These are phyloP conservation scores for Ptychadena robeensis DNA, from an alignment of 2,797 vertebrate species.

Conservation along the genomic window DNA sequence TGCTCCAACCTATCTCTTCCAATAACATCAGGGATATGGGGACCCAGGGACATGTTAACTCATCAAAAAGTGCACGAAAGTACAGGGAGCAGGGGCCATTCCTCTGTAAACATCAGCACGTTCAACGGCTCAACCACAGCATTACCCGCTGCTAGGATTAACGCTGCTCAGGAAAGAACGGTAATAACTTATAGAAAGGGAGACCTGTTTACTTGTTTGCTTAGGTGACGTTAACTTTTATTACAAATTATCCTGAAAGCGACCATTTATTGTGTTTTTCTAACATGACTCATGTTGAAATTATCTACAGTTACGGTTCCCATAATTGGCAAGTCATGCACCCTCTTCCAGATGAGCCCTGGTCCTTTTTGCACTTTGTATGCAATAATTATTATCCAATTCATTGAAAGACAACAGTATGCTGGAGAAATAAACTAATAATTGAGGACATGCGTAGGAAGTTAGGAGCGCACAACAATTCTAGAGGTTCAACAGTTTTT, in stretches of 20 bases:
- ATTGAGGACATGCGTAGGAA: no score
- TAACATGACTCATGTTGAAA: neutral
- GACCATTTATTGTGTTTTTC: neutral
- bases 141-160: slow-evolving; percentile 12
- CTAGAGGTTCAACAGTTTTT: no score
- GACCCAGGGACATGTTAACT: slow-evolving; percentile 77
- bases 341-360: no score
- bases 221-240: no score
- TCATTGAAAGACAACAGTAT: no score
- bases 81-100: slow-evolving; percentile 69
- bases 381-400: no score
- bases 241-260: neutral
- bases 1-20: slow-evolving; percentile 69
- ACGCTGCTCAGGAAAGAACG: neutral
- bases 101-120: slow-evolving; percentile 72
- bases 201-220: neutral
- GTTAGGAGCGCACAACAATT: no score
- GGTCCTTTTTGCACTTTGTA: no score
- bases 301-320: neutral
- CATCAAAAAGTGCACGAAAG: slow-evolving; percentile 74
- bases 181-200: neutral
- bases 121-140: neutral
- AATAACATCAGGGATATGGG: slow-evolving; percentile 75
- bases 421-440: no score
- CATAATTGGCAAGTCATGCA: no score